These are phyloP conservation scores for Tipula unca DNA, from an alignment of 2,888 invertebrate species.

Conservation along the genomic window DNA sequence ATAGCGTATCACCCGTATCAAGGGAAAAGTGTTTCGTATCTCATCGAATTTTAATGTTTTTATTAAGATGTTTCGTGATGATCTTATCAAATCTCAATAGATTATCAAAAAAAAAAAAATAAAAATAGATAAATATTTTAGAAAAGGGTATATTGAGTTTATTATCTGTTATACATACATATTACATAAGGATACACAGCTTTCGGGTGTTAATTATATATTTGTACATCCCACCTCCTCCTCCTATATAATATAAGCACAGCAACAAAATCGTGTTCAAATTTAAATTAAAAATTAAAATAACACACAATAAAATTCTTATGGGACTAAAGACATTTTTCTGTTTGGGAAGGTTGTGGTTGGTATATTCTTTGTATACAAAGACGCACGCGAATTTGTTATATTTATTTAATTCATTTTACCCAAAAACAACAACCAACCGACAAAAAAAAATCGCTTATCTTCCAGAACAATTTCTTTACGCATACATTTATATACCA, in stretches of 20 bases:
- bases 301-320: neutral
- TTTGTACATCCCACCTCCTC: neutral
- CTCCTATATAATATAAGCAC: neutral
- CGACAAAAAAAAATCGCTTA: neutral
- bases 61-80: slow-evolving; percentile 14
- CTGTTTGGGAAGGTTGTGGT: neutral
- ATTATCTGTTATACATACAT: neutral
- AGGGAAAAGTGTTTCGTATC: neutral
- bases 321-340: neutral
- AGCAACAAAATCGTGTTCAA: neutral
- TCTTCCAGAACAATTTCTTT: neutral
- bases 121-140: neutral
- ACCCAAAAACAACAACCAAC: neutral
- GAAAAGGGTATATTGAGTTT: neutral
- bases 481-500: neutral
- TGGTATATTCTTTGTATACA: neutral
- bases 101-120: neutral
- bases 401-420: neutral
- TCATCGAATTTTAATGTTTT: neutral
- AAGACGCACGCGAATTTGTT: neutral
- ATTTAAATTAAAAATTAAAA: neutral
- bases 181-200: neutral
- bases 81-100: neutral
- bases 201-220: neutral
- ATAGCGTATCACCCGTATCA: neutral